Percentiles rank a stretch among this genome's conserved stretches.
Evolutionary conservation across 2,888 invertebrate species (phyloP).

Genomic region (Erebia ligea): DNA sequence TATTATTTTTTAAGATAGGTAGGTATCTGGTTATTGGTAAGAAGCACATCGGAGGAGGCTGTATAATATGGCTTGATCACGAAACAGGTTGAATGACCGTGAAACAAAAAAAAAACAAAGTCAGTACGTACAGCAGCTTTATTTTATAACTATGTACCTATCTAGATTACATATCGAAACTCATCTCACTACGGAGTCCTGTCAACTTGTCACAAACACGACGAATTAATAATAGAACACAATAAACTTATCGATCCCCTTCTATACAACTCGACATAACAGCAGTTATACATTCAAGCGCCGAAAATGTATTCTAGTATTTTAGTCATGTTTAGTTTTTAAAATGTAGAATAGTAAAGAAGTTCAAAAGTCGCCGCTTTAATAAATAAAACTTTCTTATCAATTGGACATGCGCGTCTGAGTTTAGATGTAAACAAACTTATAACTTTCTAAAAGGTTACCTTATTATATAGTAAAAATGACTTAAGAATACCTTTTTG

Average conservation of each 20-base stretch:
- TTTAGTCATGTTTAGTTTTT: background rate
- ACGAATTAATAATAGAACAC: conserved; percentile 29
- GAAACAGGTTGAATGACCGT: conserved; percentile 62
- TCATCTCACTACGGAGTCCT: conserved; percentile 21
- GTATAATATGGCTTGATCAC: conserved; percentile 52
- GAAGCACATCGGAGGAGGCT: conserved; percentile 47
- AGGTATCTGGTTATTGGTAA: background rate
- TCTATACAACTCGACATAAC: background rate
- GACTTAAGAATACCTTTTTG: conserved; percentile 60
- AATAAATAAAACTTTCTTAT: conserved; percentile 47
- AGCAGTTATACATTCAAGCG: background rate
- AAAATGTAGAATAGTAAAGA: background rate
- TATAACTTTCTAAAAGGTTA: conserved; percentile 64
- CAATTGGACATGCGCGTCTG: conserved; percentile 72
- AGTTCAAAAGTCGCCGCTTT: conserved; percentile 35
- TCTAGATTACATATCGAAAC: conserved; percentile 30
- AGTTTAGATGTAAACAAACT: conserved; percentile 72
- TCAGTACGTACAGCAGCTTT: conserved; percentile 31
- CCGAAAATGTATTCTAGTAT: background rate
- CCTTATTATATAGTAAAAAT: conserved; percentile 44
- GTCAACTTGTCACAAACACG: conserved; percentile 8
- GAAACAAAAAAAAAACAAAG: conserved; percentile 45
- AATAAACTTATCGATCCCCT: conserved; percentile 25
- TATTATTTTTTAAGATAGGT: background rate
- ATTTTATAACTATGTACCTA: conserved; percentile 15